Evolutionary conservation across 2,113 vertebrate species (phyloP).

Genomic region (Ctenodactylus gundi): DNA sequence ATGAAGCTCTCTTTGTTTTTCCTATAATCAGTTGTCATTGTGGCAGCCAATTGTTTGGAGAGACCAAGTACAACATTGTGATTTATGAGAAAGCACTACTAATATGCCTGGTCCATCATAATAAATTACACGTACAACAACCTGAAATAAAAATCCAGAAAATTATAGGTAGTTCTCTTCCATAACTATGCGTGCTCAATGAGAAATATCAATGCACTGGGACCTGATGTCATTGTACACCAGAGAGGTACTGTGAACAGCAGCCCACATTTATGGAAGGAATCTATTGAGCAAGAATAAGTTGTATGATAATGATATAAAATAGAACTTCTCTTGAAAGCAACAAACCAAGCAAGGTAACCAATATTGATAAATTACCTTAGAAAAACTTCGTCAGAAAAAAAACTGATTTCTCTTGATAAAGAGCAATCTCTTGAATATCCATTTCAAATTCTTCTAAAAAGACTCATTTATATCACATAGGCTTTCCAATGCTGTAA

Average conservation of each 20-base stretch:
- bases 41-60: slow-evolving; percentile 60
- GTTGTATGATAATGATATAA: background rate
- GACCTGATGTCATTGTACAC: background rate
- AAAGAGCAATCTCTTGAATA: background rate
- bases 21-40: slow-evolving; percentile 51
- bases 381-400: background rate
- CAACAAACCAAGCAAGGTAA: background rate
- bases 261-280: background rate
- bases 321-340: background rate
- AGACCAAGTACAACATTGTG: slow-evolving; percentile 59
- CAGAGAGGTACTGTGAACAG: background rate
- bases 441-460: background rate
- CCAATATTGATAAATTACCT: background rate
- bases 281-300: background rate
- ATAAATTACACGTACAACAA: slow-evolving; percentile 23
- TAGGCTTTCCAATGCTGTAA: background rate
- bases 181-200: background rate
- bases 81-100: slow-evolving; percentile 53
- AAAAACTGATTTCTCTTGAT: background rate
- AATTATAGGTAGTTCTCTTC: slow-evolving; percentile 53
- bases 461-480: background rate
- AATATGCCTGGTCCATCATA: slow-evolving; percentile 6
- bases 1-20: slow-evolving; percentile 53
- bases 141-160: slow-evolving; percentile 28
- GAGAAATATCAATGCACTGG: background rate